These are phyloP conservation scores for Tethya wilhelma DNA, from an alignment of 37 sponge, comb jelly and placozoan species.

Conservation along the genomic window DNA sequence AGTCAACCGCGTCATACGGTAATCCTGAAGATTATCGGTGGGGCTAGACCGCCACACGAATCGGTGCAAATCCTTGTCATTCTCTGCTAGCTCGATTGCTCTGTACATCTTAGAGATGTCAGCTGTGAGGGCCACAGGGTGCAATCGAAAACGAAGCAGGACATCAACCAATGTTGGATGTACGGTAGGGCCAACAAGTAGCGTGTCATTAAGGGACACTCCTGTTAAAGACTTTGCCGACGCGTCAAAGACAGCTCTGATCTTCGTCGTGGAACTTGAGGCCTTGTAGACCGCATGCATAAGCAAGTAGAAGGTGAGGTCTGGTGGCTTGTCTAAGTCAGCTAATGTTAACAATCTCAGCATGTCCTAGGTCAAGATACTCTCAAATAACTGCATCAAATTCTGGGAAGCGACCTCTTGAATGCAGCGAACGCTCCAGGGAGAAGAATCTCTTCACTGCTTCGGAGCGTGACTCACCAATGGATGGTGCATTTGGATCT, in stretches of 20 bases:
- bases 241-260: constrained; percentile 25
- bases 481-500: neutral
- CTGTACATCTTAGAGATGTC: constrained; percentile 13
- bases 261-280: constrained; percentile 26
- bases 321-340: constrained; percentile 14
- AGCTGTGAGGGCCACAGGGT: constrained; percentile 24
- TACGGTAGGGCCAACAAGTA: constrained; percentile 26
- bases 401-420: constrained; percentile 4
- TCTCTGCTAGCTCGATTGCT: neutral
- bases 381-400: constrained; percentile 11
- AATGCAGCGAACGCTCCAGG: constrained; percentile 18
- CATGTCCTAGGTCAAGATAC: constrained; percentile 18
- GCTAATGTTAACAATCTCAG: constrained; percentile 12
- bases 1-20: constrained; percentile 26
- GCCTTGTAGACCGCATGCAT: constrained; percentile 16
- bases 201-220: constrained; percentile 24
- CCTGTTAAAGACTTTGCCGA: constrained; percentile 36
- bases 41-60: constrained; percentile 25
- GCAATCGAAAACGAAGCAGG: constrained; percentile 10
- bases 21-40: neutral
- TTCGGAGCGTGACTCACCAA: constrained; percentile 29
- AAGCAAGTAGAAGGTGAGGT: constrained; percentile 17
- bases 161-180: constrained; percentile 13
- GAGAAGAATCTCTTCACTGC: constrained; percentile 24
- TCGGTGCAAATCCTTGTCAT: constrained; percentile 20